Evolutionary conservation across 2,888 invertebrate species (phyloP), one percentile per base, ranked within the genome.

Genomic region (Meiosimyza decipiens): DNA sequence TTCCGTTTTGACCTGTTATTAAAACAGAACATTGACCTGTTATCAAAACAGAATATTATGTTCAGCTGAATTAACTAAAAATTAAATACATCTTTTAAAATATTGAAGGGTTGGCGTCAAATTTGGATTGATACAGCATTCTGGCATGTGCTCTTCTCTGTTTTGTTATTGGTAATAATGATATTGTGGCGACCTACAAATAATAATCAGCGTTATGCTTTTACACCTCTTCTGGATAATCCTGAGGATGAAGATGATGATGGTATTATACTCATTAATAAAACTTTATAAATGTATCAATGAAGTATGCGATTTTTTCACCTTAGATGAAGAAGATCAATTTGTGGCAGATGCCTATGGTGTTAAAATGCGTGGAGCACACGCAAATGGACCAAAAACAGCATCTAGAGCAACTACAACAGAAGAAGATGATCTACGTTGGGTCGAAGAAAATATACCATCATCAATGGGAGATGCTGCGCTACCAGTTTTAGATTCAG

Each of bases 361-460:
- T 0, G 92, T 94, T 0, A 94, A 94, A 85, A 93, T 93, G 89
- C 90, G 93, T 2, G 90, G 90, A 0, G 85, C 85, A 49, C 89
- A 88, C 69, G 85, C 84, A 52, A 88, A 87, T 73, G 88, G 89
- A 7, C 87, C 88, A 4, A 88, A 88, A 77, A 77, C 82, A 47
- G 79, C 81, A 64, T 82, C 83, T 15, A 76, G 83, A 13, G 78
- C 76, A 15, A 85, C 86, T 51, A 89, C 87, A 75, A 89, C 88
- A 15, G 87, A 92, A 85, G 94, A 94, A 79, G 93, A 94, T 79
- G 94, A 94, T 82, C 86, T 95, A 77, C 92, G 95, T 82, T 98
- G 97, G 97, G 94, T 98, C 7, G 97, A 98, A 84, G 96, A 97
- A 79, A 95, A 98, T 86, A 96, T 98, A 78, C 95, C 96, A 1